Evolutionary conservation across 2,888 invertebrate species (phyloP).

Genomic region (Sminthurinus aureus): DNA sequence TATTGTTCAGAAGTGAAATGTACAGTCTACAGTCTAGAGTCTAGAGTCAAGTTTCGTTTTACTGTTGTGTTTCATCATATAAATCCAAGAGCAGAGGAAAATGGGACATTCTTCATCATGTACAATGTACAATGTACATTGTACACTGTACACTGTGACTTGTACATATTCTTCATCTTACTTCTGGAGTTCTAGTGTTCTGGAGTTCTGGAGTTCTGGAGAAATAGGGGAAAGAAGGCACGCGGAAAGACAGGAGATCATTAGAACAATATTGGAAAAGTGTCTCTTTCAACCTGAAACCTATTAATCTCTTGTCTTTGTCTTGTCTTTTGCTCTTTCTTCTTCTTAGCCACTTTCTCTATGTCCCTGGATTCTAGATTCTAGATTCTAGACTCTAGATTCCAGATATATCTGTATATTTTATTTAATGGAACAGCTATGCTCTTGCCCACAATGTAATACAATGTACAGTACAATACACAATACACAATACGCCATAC

Average conservation of each 20-base stretch:
- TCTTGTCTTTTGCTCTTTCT: conserved; percentile 12
- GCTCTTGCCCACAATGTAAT: neutral
- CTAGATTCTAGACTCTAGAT: no score
- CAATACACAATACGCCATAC: no score
- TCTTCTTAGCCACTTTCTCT: no score
- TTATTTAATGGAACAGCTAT: no score
- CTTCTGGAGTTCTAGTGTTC: no score
- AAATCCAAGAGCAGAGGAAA: neutral
- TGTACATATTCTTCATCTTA: no score
- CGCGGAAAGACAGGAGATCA: conserved; percentile 38
- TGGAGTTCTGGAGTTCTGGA: neutral
- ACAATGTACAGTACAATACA: no score
- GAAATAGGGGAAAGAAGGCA: conserved; percentile 5
- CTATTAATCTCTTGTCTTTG: conserved; percentile 51
- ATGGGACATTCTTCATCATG: conserved; percentile 1
- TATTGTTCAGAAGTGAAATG: no score
- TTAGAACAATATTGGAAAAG: conserved; percentile 53
- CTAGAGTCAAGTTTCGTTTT: no score
- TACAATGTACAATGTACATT: neutral
- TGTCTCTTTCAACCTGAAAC: conserved; percentile 49
- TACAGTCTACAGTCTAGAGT: neutral
- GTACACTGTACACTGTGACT: conserved; percentile 1
- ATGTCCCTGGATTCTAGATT: no score
- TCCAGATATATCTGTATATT: neutral
- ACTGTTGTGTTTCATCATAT: neutral